Percentiles rank a stretch among this genome's conserved stretches.
phyloP scores from a whole-genome alignment of 30 jellyfish, hydroid and myxozoan genomes.

The Sanderia malayensis region DNA sequence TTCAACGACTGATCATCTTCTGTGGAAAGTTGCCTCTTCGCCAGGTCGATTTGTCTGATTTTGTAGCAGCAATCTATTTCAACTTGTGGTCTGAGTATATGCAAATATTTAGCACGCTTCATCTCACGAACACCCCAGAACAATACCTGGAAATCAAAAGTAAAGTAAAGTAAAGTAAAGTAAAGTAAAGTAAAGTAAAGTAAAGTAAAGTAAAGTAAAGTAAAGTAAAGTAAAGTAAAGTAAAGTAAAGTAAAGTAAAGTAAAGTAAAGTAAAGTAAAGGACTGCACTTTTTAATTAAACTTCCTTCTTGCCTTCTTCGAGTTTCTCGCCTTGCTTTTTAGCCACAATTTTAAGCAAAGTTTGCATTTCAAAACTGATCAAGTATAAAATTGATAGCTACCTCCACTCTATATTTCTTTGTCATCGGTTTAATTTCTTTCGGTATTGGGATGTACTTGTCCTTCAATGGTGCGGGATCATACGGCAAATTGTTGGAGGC shows the following conservation, averaged over 20 bases:
- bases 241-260: too few species aligned
- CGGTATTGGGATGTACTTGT: slow-evolving; percentile 47
- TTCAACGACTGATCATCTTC: slow-evolving; percentile 53
- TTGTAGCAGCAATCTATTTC: slow-evolving; percentile 92
- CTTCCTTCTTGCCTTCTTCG: too few species aligned
- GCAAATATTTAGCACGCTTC: slow-evolving; percentile 79
- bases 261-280: too few species aligned
- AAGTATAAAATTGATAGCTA: too few species aligned
- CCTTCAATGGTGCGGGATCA: slow-evolving; percentile 62
- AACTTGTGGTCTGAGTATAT: slow-evolving; percentile 77
- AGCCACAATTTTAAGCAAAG: too few species aligned
- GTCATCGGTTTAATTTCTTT: slow-evolving; percentile 77
- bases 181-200: neutral
- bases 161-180: neutral
- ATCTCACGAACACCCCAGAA: slow-evolving; percentile 98
- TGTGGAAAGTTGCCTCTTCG: slow-evolving; percentile 38
- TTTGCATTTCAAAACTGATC: too few species aligned
- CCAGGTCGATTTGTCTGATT: slow-evolving; percentile 25
- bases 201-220: neutral
- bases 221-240: too few species aligned
- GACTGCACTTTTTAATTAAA: too few species aligned
- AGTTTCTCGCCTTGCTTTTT: too few species aligned
- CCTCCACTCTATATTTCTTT: slow-evolving; percentile 87
- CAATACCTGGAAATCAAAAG: slow-evolving; percentile 49
- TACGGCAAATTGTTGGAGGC: slow-evolving; percentile 54